Percentiles rank a stretch among this genome's conserved stretches.
phyloP scores from a whole-genome alignment of 1,140 invertebrate genomes.

The Macrobrachium nipponense region DNA sequence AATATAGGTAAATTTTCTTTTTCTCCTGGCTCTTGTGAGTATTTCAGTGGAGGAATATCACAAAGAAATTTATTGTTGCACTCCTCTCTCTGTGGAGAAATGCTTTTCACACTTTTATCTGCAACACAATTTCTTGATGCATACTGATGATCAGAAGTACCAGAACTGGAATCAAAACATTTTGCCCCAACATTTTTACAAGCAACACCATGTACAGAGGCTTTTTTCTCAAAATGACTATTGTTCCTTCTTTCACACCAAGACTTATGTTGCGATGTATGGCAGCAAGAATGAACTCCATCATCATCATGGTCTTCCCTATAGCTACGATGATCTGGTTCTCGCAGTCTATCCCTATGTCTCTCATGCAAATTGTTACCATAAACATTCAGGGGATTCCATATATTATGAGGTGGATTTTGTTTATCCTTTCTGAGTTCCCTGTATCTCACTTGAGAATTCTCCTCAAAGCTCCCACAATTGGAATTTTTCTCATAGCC shows the following conservation, averaged over 20 bases:
- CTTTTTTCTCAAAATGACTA: constrained; percentile 6
- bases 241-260: constrained; percentile 27
- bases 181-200: not conserved
- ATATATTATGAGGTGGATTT: not conserved
- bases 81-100: not conserved
- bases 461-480: too few species aligned
- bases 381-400: not conserved
- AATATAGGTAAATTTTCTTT: constrained; percentile 3
- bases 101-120: not conserved
- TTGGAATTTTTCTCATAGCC: too few species aligned
- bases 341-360: not conserved
- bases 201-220: not conserved
- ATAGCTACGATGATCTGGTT: constrained; percentile 9
- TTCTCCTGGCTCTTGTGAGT: not conserved
- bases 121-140: not conserved
- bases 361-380: constrained; percentile 22
- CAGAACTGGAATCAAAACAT: not conserved
- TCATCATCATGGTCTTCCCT: constrained; percentile 21
- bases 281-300: constrained; percentile 49
- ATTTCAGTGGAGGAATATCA: constrained; percentile 37
- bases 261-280: constrained; percentile 51
- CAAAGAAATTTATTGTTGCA: constrained; percentile 33
- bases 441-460: too few species aligned
- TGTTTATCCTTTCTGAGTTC: not conserved
- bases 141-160: not conserved